Evolutionary conservation across 2,797 vertebrate species (phyloP).

Genomic region (Manis pentadactyla): DNA sequence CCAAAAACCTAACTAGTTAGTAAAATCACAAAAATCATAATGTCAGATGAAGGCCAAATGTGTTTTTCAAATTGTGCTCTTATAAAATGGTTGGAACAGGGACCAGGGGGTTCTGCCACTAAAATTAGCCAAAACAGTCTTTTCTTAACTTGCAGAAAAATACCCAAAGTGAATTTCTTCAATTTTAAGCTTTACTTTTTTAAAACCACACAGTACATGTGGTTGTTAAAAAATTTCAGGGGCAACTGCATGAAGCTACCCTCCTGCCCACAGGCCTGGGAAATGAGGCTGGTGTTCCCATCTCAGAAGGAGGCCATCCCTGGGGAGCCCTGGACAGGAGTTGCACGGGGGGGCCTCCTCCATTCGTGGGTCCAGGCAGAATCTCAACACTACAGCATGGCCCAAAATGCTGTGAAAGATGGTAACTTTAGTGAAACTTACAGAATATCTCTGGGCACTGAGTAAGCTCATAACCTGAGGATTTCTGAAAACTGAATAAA

Average conservation of each 20-base stretch:
- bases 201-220: not conserved
- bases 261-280: not conserved
- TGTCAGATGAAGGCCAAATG: not conserved
- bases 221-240: not conserved
- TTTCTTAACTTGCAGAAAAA: not conserved
- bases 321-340: not conserved
- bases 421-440: fast-evolving
- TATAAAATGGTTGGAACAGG: not conserved
- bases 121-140: not conserved
- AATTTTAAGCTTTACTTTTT: conserved; percentile 13
- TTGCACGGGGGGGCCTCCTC: fast-evolving
- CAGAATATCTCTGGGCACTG: not conserved
- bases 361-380: not conserved
- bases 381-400: fast-evolving
- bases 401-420: fast-evolving
- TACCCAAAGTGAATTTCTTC: not conserved
- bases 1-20: not conserved
- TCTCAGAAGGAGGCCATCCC: not conserved
- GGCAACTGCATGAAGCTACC: not conserved
- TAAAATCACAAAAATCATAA: not conserved
- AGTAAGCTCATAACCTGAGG: fast-evolving
- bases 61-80: not conserved
- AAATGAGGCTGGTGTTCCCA: too few species aligned
- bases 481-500: not conserved
- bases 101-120: not conserved